phyloP scores from a whole-genome alignment of 2,888 invertebrate genomes.

The Drosophila demipolita region DNA sequence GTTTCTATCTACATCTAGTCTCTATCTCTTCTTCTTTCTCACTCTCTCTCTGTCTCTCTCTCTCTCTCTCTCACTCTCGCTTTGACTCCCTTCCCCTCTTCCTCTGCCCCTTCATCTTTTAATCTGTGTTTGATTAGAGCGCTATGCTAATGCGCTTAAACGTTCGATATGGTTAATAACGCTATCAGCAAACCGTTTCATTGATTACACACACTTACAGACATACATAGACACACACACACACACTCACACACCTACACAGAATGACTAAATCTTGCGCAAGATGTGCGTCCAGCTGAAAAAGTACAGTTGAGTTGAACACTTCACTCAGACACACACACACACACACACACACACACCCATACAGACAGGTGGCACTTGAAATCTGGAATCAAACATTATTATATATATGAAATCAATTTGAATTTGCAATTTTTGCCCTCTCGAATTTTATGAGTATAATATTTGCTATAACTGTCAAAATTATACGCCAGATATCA shows the following conservation, averaged over 20 bases:
- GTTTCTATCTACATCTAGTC: background rate
- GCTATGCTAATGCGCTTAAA: slow-evolving; percentile 49
- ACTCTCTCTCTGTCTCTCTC: too few relatives aligned
- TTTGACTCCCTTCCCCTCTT: background rate
- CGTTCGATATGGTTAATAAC: slow-evolving; percentile 36
- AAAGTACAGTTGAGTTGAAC: slow-evolving; percentile 47
- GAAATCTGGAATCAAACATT: slow-evolving; percentile 19
- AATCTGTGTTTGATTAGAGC: slow-evolving; percentile 36
- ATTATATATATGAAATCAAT: slow-evolving; percentile 35
- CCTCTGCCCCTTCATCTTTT: background rate
- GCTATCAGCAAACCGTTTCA: slow-evolving; percentile 49
- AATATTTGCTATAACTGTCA: background rate
- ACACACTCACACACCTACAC: slow-evolving; percentile 4
- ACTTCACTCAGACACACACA: background rate
- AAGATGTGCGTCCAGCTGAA: slow-evolving; percentile 53
- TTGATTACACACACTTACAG: slow-evolving; percentile 43
- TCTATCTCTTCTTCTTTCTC: background rate
- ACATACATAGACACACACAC: background rate
- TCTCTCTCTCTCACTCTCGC: background rate
- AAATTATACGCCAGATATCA: background rate
- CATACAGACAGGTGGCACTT: slow-evolving; percentile 8
- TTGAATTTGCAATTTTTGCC: background rate
- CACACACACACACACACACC: background rate
- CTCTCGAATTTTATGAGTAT: too few relatives aligned
- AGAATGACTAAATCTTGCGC: slow-evolving; percentile 40